Evolutionary conservation across 2,888 invertebrate species (phyloP).

Genomic region (Halocaridina rubra): DNA sequence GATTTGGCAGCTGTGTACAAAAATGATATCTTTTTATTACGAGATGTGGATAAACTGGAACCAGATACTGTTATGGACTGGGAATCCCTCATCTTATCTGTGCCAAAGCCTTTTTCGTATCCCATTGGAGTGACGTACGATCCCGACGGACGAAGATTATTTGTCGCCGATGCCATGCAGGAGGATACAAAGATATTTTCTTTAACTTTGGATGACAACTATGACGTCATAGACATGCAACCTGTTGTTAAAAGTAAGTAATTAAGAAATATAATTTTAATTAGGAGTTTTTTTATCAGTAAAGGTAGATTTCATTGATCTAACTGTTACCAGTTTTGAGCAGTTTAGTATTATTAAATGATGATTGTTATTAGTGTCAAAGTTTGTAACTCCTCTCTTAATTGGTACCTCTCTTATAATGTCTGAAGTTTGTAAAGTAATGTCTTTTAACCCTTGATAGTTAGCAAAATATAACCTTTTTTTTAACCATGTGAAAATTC

Average conservation of each 20-base stretch:
- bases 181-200: conserved; percentile 25
- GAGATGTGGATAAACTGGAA: conserved; percentile 1
- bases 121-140: conserved; percentile 19
- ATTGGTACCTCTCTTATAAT: too few relatives aligned
- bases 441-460: too few relatives aligned
- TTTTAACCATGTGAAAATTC: too few relatives aligned
- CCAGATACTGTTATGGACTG: background rate
- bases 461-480: too few relatives aligned
- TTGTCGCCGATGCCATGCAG: conserved; percentile 9
- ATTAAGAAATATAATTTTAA: too few relatives aligned
- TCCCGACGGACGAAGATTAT: background rate
- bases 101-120: conserved; percentile 17
- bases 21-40: background rate
- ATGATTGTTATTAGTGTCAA: too few relatives aligned
- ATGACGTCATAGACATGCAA: background rate
- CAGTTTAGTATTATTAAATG: too few relatives aligned
- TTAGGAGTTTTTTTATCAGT: too few relatives aligned
- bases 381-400: too few relatives aligned
- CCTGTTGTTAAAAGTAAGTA: conserved; percentile 31
- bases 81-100: background rate
- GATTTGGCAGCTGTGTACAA: conserved; percentile 39
- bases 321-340: too few relatives aligned
- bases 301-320: too few relatives aligned
- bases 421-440: too few relatives aligned
- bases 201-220: conserved; percentile 1